These are phyloP conservation scores for Erpornis zantholeuca DNA, from an alignment of 2,113 vertebrate genomes.

Conservation along the genomic window DNA sequence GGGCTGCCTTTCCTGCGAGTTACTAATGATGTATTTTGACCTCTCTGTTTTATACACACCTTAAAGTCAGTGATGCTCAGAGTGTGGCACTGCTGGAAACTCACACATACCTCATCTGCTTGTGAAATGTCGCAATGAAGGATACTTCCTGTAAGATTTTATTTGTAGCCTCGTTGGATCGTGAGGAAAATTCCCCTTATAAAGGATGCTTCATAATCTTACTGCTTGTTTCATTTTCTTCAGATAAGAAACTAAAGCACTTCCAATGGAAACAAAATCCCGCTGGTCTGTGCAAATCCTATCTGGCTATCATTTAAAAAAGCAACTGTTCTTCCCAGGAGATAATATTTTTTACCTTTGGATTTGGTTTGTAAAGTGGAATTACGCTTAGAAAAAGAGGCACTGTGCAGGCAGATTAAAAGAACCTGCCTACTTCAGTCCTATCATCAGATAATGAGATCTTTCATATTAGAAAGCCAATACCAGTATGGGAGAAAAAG, in stretches of 20 bases:
- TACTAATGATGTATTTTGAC: neutral
- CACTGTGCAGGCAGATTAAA: neutral
- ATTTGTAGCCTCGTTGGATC: neutral
- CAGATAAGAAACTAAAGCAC: neutral
- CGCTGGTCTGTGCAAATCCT: neutral
- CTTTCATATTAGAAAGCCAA: constrained; percentile 21
- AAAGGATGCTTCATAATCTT: neutral
- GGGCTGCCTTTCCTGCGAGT: neutral
- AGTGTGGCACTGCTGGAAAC: neutral
- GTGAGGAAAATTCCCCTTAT: neutral
- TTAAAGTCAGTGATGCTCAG: neutral
- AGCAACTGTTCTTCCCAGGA: neutral
- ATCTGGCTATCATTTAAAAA: neutral
- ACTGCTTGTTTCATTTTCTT: neutral
- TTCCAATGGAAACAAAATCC: neutral
- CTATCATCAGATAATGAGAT: constrained; percentile 27
- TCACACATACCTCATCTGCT: neutral
- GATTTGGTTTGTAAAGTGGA: neutral
- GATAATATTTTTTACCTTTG: neutral
- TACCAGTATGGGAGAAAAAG: neutral
- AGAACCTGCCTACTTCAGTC: neutral
- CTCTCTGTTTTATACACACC: neutral
- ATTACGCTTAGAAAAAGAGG: neutral
- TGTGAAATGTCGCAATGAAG: neutral
- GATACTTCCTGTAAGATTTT: neutral